Evolutionary conservation across 2,113 vertebrate genomes (phyloP).

Genomic region (Coryphaenoides rupestris): DNA sequence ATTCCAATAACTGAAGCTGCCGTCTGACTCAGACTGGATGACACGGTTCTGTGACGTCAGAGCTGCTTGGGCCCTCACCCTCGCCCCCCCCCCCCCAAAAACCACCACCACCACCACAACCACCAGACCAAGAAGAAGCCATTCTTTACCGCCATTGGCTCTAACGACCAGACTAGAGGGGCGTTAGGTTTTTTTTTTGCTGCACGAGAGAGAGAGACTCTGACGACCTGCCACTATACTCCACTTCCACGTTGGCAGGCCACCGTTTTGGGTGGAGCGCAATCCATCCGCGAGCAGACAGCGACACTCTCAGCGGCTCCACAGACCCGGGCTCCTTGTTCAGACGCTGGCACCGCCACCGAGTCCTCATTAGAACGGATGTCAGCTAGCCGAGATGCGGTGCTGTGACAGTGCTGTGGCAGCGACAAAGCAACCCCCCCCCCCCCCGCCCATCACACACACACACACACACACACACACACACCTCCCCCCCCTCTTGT

Average conservation of each 20-base stretch:
- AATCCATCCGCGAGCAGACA: constrained; percentile 45
- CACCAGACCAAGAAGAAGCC: constrained; percentile 12
- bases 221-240: constrained; percentile 43
- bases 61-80: constrained; percentile 1
- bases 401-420: constrained; percentile 50
- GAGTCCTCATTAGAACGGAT: constrained; percentile 53
- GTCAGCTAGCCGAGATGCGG: constrained; percentile 52
- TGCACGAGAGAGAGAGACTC: constrained; percentile 56
- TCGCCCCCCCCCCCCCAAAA: background rate
- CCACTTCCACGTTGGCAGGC: constrained; percentile 47
- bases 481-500: constrained; percentile 51
- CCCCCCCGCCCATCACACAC: too few species aligned
- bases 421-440: constrained; percentile 11
- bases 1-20: background rate
- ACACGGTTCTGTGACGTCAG: background rate
- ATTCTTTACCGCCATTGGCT: constrained; percentile 26
- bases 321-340: constrained; percentile 62
- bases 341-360: constrained; percentile 60
- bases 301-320: constrained; percentile 34
- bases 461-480: too few species aligned
- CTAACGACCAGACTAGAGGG: constrained; percentile 22
- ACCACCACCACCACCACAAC: background rate
- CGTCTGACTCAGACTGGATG: background rate
- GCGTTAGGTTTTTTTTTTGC: constrained; percentile 33
- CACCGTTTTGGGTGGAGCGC: constrained; percentile 36